phyloP scores from a whole-genome alignment of 2,888 invertebrate species.

The Ecliptopera silaceata region DNA sequence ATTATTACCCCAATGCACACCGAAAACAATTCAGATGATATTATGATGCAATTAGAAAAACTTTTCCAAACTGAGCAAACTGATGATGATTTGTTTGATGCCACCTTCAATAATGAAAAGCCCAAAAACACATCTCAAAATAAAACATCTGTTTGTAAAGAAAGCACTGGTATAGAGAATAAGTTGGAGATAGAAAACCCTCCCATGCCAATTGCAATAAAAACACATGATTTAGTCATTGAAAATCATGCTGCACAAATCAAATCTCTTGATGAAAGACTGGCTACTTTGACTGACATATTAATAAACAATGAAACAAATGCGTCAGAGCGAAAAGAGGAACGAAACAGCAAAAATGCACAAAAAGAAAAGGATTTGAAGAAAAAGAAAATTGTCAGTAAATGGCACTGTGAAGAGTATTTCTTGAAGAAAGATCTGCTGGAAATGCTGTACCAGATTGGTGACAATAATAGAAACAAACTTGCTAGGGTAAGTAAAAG shows the following conservation, averaged over 20 bases:
- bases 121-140: constrained; percentile 8
- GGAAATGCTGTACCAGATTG: constrained; percentile 68
- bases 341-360: constrained; percentile 39
- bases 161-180: constrained; percentile 38
- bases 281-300: constrained; percentile 60
- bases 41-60: constrained; percentile 71
- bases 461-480: constrained; percentile 66
- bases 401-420: constrained; percentile 78
- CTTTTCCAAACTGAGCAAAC: constrained; percentile 67
- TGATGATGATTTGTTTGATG: constrained; percentile 74
- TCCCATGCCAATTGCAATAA: constrained; percentile 27
- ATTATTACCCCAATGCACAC: constrained; percentile 28
- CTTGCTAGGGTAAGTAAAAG: constrained; percentile 55
- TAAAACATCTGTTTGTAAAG: constrained; percentile 32
- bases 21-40: constrained; percentile 56
- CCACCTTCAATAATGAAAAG: constrained; percentile 51
- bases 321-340: constrained; percentile 23
- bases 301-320: constrained; percentile 48
- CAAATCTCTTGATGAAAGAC: constrained; percentile 65
- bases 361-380: constrained; percentile 22
- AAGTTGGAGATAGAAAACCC: constrained; percentile 29
- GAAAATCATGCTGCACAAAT: constrained; percentile 59
- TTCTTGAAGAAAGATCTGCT: constrained; percentile 65
- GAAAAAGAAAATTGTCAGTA: constrained; percentile 46
- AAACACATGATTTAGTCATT: constrained; percentile 42